Conservation (phyloP, 2,888 invertebrate genomes). For the Pachycephus smyrnensis region DNA sequence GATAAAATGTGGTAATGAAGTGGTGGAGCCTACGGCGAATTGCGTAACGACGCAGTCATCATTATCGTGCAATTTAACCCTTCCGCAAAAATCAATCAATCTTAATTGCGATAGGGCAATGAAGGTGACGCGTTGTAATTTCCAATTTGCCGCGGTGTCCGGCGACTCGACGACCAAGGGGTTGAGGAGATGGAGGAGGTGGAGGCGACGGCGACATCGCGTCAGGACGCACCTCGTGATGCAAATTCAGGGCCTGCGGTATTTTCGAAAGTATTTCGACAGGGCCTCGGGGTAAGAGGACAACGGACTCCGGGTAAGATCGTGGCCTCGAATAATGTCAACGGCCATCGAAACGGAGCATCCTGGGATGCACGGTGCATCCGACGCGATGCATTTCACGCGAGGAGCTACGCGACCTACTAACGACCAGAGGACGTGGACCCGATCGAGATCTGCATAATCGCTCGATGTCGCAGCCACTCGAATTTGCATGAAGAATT, state of each 20-base stretch:
- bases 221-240: background rate
- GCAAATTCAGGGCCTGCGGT: slow-evolving; percentile 24
- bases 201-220: background rate
- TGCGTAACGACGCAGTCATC: background rate
- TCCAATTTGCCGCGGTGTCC: slow-evolving; percentile 62
- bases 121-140: slow-evolving; percentile 48
- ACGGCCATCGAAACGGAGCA: background rate
- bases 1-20: background rate
- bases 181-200: background rate
- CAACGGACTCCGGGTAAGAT: background rate
- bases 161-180: slow-evolving; percentile 29
- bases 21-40: background rate
- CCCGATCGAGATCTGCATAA: slow-evolving; percentile 36
- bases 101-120: slow-evolving; percentile 42
- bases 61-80: background rate
- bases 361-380: background rate
- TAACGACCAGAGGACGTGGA: slow-evolving; percentile 11
- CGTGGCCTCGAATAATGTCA: background rate
- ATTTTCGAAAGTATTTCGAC: slow-evolving; percentile 41
- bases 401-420: slow-evolving; percentile 18
- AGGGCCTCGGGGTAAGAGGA: background rate
- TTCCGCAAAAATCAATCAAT: slow-evolving; percentile 50
- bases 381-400: background rate
- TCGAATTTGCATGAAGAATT: slow-evolving; percentile 41
- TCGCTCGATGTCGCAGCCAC: slow-evolving; percentile 35